Base-by-base conservation (phyloP, 2,113 vertebrate genomes). In the Passer montanus region DNA sequence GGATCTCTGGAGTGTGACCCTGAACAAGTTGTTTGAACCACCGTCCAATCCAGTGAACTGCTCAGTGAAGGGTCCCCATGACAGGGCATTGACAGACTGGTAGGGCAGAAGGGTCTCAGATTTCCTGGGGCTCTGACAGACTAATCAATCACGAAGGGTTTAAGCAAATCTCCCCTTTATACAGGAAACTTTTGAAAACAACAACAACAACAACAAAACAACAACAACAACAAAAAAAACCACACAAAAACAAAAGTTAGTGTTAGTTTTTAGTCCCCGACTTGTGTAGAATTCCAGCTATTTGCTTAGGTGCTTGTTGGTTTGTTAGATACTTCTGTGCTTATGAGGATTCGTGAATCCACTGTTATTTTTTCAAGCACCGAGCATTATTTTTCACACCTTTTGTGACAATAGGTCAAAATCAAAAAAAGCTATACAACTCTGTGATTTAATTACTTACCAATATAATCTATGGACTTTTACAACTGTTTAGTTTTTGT, bases 21-120 rank as follows among this genome's bases (percentile, higher is more conserved):
- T 59, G 37, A 89, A n/a, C 27, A 44, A 37, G 7, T 12, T 0
- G 0, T 7, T 23, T 0, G 0, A 49, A 23, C 27, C 0, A 0
- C 10, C 13, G 19, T 37, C 19, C 14, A 35, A 28, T 28, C 15
- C 24, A 9, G 18, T 31, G 41, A 63, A 26, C 20, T 26, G 35
- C 30, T 15, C 28, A 26, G 20, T 33, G 68, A 44, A 52, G 27
- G 35, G 1, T 44, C 7, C 22, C 10, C 44, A 50, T 16, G 37
- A 7, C 7, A 22, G 12, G 17, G 1, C 11, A 8, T 3, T 43
- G 33, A 50, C 18, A 66, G 50, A 37, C 4, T 13, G 27, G 14
- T 31, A 3, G 7, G 44, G 33, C 19, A 66, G 3, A 81, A 47
- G 11, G 37, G 27, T 33, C 37, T 73, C 3, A 3, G 15, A 6